phyloP scores from a whole-genome alignment of 2,113 vertebrate genomes.

The Sardina pilchardus region DNA sequence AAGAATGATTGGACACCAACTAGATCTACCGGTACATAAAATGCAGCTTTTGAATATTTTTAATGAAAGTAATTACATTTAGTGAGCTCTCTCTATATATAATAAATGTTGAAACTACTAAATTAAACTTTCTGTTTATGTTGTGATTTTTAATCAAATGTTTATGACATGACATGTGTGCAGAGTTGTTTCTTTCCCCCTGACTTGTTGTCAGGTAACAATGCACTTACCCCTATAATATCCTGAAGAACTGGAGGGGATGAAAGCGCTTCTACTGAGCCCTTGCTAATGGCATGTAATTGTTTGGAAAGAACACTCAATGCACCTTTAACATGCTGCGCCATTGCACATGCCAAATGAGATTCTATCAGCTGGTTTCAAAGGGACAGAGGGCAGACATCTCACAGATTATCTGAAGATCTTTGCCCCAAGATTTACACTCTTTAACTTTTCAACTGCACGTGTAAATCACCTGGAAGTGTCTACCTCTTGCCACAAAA shows the following conservation, averaged over 20 bases:
- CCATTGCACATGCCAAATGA: constrained; percentile 18
- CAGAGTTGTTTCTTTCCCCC: neutral
- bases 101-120: neutral
- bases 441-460: constrained; percentile 30
- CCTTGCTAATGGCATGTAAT: constrained; percentile 24
- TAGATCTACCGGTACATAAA: neutral
- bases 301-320: constrained; percentile 7
- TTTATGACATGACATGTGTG: neutral
- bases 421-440: constrained; percentile 31
- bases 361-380: constrained; percentile 26
- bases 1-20: neutral
- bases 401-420: constrained; percentile 2
- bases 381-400: constrained; percentile 26
- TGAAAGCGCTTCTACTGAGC: neutral
- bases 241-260: neutral
- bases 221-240: neutral
- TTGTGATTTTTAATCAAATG: neutral
- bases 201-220: neutral
- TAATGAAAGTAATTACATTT: neutral
- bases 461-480: constrained; percentile 13
- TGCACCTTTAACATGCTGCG: constrained; percentile 11
- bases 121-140: neutral
- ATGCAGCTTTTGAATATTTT: neutral
- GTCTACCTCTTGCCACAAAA: constrained; percentile 22
- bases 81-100: neutral